Percentiles rank a stretch among this genome's conserved stretches.
Conservation (phyloP, 2,797 vertebrate genomes). For the Leptoclinus maculatus region DNA sequence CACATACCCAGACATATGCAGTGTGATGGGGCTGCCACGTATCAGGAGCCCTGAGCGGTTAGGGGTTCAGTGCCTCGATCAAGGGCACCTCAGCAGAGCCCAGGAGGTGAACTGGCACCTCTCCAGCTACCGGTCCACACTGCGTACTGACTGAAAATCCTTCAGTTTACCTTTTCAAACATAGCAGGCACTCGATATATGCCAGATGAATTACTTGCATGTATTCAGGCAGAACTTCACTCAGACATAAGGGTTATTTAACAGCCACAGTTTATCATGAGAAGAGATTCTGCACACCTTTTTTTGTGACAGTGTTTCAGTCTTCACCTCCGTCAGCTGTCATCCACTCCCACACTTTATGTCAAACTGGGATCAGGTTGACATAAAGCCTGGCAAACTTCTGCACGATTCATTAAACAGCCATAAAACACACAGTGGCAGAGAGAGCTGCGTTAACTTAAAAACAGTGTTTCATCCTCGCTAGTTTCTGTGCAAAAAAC, state of each 20-base stretch:
- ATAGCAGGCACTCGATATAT: neutral
- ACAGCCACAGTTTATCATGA: conserved; percentile 6
- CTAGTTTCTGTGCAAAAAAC: neutral
- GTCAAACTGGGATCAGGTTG: neutral
- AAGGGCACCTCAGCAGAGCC: neutral
- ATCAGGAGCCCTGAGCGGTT: neutral
- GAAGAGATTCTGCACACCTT: neutral
- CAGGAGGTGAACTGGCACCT: neutral
- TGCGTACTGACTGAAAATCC: neutral
- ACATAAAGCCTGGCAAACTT: neutral
- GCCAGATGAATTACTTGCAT: neutral
- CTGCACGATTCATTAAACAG: neutral
- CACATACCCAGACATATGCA: neutral
- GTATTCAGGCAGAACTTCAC: neutral
- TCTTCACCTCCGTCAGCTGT: neutral
- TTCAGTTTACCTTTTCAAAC: neutral
- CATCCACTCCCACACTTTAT: neutral
- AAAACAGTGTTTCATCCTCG: neutral
- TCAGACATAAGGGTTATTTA: neutral
- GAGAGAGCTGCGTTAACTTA: neutral
- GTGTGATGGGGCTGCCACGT: neutral
- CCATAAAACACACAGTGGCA: neutral
- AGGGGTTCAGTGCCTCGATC: neutral
- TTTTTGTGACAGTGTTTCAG: neutral
- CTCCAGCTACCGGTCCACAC: neutral